Conservation (phyloP, 2,113 vertebrate species). For the Meles meles region DNA sequence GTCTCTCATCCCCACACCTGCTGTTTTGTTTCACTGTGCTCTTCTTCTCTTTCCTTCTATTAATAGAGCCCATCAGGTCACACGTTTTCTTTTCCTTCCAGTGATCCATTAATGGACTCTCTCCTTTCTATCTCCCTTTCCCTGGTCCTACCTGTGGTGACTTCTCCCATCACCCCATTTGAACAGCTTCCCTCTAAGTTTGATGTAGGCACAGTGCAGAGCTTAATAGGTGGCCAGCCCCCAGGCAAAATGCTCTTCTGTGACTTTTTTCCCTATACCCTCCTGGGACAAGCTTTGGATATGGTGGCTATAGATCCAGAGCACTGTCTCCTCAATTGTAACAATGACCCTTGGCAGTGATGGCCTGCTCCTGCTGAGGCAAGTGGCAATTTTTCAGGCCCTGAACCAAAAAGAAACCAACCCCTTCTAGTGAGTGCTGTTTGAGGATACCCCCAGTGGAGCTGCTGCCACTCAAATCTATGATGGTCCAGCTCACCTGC, state of each 20-base stretch:
- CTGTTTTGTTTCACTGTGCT: neutral
- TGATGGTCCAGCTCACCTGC: neutral
- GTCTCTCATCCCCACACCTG: neutral
- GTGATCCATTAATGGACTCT: neutral
- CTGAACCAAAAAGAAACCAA: neutral
- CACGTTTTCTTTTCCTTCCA: neutral
- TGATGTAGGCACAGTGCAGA: too few species aligned
- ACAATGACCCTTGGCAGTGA: neutral
- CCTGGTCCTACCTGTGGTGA: too few species aligned
- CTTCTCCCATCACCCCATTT: neutral
- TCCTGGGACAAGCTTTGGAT: neutral
- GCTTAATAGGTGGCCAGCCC: neutral
- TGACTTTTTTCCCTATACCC: neutral
- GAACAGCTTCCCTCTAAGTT: neutral
- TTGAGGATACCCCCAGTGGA: neutral
- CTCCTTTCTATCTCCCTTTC: neutral
- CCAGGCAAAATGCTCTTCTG: neutral
- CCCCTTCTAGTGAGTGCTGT: neutral
- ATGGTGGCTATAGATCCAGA: neutral
- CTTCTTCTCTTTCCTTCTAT: neutral
- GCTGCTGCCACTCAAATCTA: neutral
- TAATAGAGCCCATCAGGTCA: neutral
- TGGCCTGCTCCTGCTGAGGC: neutral
- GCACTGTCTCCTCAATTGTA: neutral
- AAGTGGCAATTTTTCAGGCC: neutral